Evolutionary conservation across 2,113 vertebrate species (phyloP).

Genomic region (Spermophilus dauricus): DNA sequence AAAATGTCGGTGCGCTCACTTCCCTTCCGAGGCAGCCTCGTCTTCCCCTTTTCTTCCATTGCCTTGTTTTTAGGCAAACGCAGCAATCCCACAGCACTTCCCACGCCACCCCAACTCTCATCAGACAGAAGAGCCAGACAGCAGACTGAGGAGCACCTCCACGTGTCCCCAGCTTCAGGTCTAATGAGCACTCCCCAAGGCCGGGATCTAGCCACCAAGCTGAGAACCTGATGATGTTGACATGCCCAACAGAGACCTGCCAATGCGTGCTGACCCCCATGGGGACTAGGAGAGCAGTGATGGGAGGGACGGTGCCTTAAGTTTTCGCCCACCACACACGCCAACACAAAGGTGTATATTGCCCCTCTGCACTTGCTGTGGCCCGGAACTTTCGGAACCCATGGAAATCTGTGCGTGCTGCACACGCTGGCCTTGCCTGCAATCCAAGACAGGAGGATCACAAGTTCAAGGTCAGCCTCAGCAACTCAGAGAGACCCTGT

Average conservation of each 20-base stretch:
- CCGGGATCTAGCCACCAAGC: background rate
- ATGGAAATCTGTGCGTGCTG: too few species aligned
- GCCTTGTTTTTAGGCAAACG: background rate
- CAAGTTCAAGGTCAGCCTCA: too few species aligned
- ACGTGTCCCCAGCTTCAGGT: background rate
- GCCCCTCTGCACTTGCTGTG: background rate
- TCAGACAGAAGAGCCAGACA: background rate
- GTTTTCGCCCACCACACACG: background rate
- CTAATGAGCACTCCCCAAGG: fast-evolving
- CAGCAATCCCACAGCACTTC: background rate
- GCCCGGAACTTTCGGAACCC: background rate
- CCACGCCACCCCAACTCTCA: background rate
- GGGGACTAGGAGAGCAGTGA: fast-evolving
- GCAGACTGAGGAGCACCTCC: background rate
- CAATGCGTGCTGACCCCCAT: fast-evolving
- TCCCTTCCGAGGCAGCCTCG: background rate
- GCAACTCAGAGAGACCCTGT: too few species aligned
- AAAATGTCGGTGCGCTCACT: fast-evolving
- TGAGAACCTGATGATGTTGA: fast-evolving
- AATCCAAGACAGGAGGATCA: too few species aligned
- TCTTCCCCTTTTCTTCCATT: background rate
- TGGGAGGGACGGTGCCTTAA: fast-evolving
- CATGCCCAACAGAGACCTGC: background rate
- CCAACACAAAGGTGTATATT: fast-evolving
- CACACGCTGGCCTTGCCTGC: too few species aligned